These are phyloP conservation scores for Lissonota sp. DNA, from an alignment of 2,888 invertebrate species.

Conservation along the genomic window DNA sequence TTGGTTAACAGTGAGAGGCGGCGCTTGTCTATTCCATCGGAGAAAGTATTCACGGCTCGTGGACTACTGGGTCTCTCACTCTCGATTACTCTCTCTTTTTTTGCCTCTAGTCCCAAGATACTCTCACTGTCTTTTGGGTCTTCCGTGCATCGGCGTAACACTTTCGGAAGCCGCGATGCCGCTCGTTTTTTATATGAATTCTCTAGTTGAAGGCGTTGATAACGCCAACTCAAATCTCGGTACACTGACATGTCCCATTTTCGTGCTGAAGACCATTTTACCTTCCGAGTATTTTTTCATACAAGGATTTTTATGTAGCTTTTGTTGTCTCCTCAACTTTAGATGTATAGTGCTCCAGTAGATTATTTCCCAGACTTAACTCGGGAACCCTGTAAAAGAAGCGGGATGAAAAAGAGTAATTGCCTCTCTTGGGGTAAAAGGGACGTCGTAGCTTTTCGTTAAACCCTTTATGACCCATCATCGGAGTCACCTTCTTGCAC, in stretches of 20 bases:
- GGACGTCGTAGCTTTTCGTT: slow-evolving; percentile 35
- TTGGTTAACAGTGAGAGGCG: too few species aligned
- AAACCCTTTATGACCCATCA: slow-evolving; percentile 60
- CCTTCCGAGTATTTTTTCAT: neutral
- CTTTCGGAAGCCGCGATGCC: slow-evolving; percentile 31
- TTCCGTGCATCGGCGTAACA: slow-evolving; percentile 50
- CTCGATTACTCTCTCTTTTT: slow-evolving; percentile 73
- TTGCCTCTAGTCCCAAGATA: slow-evolving; percentile 28
- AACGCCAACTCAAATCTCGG: slow-evolving; percentile 34
- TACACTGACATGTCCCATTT: slow-evolving; percentile 77
- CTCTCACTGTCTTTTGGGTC: slow-evolving; percentile 1
- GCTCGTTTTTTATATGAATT: too few species aligned
- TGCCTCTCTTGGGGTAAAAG: slow-evolving; percentile 1
- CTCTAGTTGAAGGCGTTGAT: slow-evolving; percentile 41
- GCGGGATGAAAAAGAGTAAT: slow-evolving; percentile 28
- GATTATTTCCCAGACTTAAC: slow-evolving; percentile 5
- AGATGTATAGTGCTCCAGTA: neutral
- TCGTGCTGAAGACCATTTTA: neutral
- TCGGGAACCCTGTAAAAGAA: neutral
- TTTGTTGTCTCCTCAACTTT: neutral
- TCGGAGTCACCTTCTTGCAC: slow-evolving; percentile 55
- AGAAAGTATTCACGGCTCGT: slow-evolving; percentile 72
- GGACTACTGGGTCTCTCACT: slow-evolving; percentile 70
- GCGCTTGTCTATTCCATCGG: slow-evolving; percentile 47
- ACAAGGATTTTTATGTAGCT: neutral